A percentile compares a stretch with the other conserved stretches of the same genome.
phyloP scores from a whole-genome alignment of 2,113 vertebrate genomes.

The Aramus guarauna region DNA sequence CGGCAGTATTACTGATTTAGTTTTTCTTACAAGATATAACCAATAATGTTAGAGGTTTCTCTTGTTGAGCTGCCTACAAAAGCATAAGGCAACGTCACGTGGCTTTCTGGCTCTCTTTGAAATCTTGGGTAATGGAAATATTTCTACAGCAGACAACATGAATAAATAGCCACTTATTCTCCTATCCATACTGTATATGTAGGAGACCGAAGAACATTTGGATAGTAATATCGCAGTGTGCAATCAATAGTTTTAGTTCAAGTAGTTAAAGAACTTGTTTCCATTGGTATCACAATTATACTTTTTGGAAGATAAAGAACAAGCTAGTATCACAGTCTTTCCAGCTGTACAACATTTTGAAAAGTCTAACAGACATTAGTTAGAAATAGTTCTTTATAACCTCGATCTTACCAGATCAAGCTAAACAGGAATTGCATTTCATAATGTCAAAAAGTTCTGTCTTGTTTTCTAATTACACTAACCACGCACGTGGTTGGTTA shows the following conservation, averaged over 20 bases:
- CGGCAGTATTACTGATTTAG: background rate
- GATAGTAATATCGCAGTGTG: background rate
- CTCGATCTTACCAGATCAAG: background rate
- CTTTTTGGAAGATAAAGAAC: background rate
- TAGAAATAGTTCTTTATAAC: background rate
- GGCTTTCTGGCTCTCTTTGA: background rate
- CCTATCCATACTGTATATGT: background rate
- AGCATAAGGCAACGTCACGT: background rate
- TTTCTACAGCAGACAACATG: background rate
- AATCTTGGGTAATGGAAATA: no score
- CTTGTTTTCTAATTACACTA: background rate
- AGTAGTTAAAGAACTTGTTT: background rate
- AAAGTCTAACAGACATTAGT: background rate
- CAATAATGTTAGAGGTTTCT: no score
- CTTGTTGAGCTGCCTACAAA: background rate
- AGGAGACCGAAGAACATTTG: background rate
- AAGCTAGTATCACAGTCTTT: background rate
- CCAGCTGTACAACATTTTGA: background rate
- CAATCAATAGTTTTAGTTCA: background rate
- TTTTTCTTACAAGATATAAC: background rate
- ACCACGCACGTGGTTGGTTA: background rate
- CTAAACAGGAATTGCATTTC: background rate
- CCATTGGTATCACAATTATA: background rate
- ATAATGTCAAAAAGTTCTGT: background rate
- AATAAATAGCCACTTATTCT: background rate